Evolutionary conservation across 2,888 invertebrate species (phyloP).

Genomic region (Perdita meconis): DNA sequence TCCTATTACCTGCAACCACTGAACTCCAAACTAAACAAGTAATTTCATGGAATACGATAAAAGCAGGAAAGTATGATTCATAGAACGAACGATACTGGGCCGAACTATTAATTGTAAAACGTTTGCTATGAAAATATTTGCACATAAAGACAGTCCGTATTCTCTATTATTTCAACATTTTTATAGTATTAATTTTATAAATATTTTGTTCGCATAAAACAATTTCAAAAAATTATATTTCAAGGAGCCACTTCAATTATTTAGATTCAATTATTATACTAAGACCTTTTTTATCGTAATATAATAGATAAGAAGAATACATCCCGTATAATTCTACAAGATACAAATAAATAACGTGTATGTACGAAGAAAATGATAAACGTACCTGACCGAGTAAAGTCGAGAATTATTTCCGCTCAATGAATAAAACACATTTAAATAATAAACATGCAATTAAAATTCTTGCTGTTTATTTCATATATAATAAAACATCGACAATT

Average conservation of each 20-base stretch:
- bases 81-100: too few species aligned
- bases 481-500: constrained; percentile 32
- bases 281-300: background rate
- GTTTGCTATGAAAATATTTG: background rate
- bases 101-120: background rate
- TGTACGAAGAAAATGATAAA: constrained; percentile 31
- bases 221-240: background rate
- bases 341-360: constrained; percentile 35
- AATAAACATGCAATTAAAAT: constrained; percentile 31
- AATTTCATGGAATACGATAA: too few species aligned
- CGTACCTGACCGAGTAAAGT: constrained; percentile 45
- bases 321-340: background rate
- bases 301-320: background rate
- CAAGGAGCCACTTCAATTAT: background rate
- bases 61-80: too few species aligned
- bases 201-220: background rate
- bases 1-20: background rate
- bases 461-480: constrained; percentile 28
- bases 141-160: background rate
- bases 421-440: constrained; percentile 50
- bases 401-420: constrained; percentile 18
- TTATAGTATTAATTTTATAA: background rate
- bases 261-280: background rate
- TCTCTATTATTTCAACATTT: background rate
- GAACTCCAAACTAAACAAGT: background rate